phyloP scores from a whole-genome alignment of 1,140 invertebrate species.

The Tetragnatha versicolor region DNA sequence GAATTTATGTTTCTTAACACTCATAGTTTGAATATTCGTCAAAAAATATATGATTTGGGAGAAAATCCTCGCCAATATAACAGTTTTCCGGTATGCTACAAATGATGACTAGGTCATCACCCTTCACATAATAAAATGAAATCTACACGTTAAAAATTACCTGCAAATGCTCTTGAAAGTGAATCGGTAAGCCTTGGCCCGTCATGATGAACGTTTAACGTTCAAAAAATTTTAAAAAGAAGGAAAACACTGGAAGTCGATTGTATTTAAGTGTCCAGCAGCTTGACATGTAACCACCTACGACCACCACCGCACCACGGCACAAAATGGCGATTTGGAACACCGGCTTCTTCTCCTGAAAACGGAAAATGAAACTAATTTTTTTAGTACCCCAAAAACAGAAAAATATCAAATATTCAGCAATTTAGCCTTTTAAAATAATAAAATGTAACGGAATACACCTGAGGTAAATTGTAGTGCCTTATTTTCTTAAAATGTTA shows the following conservation, averaged over 20 bases:
- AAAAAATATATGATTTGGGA: too few relatives aligned
- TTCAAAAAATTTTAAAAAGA: conserved; percentile 31
- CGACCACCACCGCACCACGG: conserved; percentile 50
- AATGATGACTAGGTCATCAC: conserved; percentile 41
- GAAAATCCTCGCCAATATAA: too few relatives aligned
- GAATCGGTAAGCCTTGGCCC: conserved; percentile 60
- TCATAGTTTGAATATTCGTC: too few relatives aligned
- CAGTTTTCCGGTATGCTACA: conserved; percentile 17
- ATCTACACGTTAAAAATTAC: conserved; percentile 53
- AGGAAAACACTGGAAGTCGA: conserved; percentile 28
- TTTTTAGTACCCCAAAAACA: too few relatives aligned
- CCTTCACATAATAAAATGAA: conserved; percentile 24
- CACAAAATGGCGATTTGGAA: conserved; percentile 52
- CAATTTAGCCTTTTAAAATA: too few relatives aligned
- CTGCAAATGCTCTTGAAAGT: conserved; percentile 63
- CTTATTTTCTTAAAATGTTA: too few relatives aligned
- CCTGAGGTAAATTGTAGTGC: too few relatives aligned
- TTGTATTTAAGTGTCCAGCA: conserved; percentile 47
- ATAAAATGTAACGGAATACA: too few relatives aligned
- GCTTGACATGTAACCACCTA: conserved; percentile 55
- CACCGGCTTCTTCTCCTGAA: conserved; percentile 43
- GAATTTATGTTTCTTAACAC: too few relatives aligned
- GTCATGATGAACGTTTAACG: conserved; percentile 51
- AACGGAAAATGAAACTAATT: too few relatives aligned
- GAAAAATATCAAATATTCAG: too few relatives aligned